Evolutionary conservation across 2,888 invertebrate species (phyloP), one percentile per base, ranked within the genome.

Genomic region (Lamproptera curius): DNA sequence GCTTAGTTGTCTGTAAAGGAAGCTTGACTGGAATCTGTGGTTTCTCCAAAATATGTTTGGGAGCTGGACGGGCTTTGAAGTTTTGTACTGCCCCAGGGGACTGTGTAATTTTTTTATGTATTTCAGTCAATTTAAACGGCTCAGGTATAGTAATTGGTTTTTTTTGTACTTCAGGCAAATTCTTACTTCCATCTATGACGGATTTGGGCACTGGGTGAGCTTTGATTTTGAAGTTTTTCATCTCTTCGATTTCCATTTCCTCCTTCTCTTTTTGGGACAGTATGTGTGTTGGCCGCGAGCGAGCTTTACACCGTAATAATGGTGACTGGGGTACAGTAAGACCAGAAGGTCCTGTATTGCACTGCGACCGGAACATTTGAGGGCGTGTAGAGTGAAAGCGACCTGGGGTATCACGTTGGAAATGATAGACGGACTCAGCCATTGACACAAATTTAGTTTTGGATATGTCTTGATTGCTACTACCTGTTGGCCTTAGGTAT

Each of bases 141-240:
- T 91, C 89, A 0, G 91, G 89, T 11, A 89, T 59, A 1, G 93
- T 94, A 0, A 67, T 28, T 0, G 89, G 87, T 58, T 91, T 92
- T 45, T 77, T 90, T 0, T 73, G 65, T 0, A 89, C 76, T 38
- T 86, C 80, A 2, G 89, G 87, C n/a, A 89, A 78, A 51, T 76
- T 67, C 49, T 80, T 80, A 10, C 84, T 65, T 1, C 89, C 89
- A 52, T 86, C 79, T 26, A 92, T 72, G 2, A 92, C 89, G 51
- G 88, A 89, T 56, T 86, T 87, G 42, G 90, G 91, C 39, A 93
- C 73, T 1, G 93, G 92, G 46, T 91, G 84, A 0, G 93, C 92
- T 71, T 92, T 93, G 17, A 93, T 90, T 70, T 91, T 90, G 63
- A 89, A 90, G 79, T 90, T 91, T 62, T 89, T 90, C 8, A 91